Conservation (phyloP, 2,113 vertebrate genomes). For the Cercopithecus mona region DNA sequence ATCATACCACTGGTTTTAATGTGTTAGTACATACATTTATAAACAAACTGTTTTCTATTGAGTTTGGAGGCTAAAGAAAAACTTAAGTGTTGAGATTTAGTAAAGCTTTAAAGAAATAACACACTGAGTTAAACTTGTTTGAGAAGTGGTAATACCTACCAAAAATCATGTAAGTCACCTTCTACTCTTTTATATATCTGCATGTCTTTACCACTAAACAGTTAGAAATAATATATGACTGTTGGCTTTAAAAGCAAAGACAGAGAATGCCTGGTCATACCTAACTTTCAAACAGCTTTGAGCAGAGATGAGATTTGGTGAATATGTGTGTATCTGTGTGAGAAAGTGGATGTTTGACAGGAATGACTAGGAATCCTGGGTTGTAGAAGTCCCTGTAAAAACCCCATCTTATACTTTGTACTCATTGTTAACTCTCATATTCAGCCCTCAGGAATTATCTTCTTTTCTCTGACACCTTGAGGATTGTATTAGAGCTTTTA, state of each 20-base stretch:
- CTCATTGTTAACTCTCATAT: rapidly evolving
- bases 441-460: not conserved
- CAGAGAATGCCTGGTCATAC: not conserved
- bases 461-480: not conserved
- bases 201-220: not conserved
- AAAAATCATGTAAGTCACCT: not conserved
- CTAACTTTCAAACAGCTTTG: not conserved
- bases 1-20: not conserved
- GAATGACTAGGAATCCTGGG: not conserved
- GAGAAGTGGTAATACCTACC: not conserved
- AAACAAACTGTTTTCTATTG: not conserved
- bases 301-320: not conserved
- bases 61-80: not conserved
- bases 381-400: not conserved
- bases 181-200: not conserved
- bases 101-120: not conserved
- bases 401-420: not conserved
- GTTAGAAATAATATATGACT: not conserved
- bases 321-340: not conserved
- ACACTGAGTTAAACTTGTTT: not conserved
- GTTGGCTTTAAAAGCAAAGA: not conserved
- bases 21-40: not conserved
- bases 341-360: not conserved
- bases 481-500: not conserved
- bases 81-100: not conserved